Percentiles rank a stretch among this genome's conserved stretches.
These are phyloP conservation scores for Paragorgia papillata DNA, from an alignment of 92 coral and sea anemone species.

Conservation along the genomic window DNA sequence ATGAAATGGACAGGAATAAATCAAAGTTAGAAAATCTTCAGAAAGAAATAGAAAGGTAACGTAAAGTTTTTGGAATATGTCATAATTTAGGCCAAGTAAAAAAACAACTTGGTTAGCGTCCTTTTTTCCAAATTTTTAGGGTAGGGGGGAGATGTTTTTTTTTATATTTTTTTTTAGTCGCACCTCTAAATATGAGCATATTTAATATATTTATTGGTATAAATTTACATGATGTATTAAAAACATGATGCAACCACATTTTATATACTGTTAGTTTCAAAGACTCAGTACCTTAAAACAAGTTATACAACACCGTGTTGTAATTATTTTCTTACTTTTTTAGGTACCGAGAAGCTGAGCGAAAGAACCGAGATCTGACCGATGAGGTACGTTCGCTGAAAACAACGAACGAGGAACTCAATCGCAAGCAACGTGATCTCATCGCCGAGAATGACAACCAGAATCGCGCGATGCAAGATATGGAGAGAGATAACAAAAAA, in stretches of 20 bases:
- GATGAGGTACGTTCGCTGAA: slow-evolving; percentile 28
- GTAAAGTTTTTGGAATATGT: background rate
- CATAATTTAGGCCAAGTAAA: too few relatives aligned
- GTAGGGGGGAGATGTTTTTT: too few relatives aligned
- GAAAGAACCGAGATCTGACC: slow-evolving; percentile 18
- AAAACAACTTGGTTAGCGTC: too few relatives aligned
- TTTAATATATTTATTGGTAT: too few relatives aligned
- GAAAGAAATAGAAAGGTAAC: slow-evolving; percentile 29
- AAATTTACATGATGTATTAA: too few relatives aligned
- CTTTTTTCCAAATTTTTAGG: too few relatives aligned
- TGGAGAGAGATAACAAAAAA: slow-evolving; percentile 21
- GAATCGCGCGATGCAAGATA: slow-evolving; percentile 21
- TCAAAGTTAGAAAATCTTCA: slow-evolving; percentile 27
- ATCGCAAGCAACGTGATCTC: slow-evolving; percentile 42
- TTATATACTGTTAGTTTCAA: too few relatives aligned
- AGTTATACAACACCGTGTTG: too few relatives aligned
- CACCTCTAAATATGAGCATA: too few relatives aligned
- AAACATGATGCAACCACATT: too few relatives aligned
- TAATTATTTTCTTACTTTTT: background rate
- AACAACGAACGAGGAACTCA: slow-evolving; percentile 26
- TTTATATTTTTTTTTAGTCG: too few relatives aligned
- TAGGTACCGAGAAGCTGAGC: slow-evolving; percentile 21
- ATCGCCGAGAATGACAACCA: slow-evolving; percentile 30
- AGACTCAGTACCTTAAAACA: too few relatives aligned
- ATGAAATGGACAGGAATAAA: slow-evolving; percentile 28